phyloP scores from a whole-genome alignment of 1,140 invertebrate genomes.

The Papilio helenus region DNA sequence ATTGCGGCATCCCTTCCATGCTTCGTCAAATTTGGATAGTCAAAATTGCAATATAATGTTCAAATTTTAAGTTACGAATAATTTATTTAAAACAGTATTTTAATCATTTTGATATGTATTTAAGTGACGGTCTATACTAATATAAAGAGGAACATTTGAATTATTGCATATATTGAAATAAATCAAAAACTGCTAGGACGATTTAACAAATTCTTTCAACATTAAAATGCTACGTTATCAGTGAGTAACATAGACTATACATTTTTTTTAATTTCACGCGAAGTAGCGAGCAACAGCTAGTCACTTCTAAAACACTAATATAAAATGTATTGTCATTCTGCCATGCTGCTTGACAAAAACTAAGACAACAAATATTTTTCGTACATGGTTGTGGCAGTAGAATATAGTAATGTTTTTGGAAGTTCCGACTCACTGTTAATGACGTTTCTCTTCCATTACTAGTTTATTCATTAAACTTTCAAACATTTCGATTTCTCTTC shows the following conservation, averaged over 20 bases:
- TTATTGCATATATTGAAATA: too few species aligned
- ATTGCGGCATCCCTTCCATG: not conserved
- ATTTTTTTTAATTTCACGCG: too few species aligned
- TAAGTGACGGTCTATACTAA: not conserved
- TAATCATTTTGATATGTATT: not conserved
- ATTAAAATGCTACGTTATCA: too few species aligned
- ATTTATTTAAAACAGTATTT: not conserved
- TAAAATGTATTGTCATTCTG: too few species aligned
- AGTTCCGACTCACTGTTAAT: not conserved
- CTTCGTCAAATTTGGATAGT: not conserved
- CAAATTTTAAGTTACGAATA: not conserved
- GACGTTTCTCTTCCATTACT: not conserved
- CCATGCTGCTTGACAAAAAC: too few species aligned
- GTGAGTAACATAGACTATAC: too few species aligned
- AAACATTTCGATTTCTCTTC: constrained; percentile 5
- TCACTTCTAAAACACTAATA: not conserved
- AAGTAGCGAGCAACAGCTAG: too few species aligned
- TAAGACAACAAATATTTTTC: too few species aligned
- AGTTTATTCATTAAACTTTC: constrained; percentile 29
- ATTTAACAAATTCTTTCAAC: too few species aligned
- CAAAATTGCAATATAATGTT: not conserved
- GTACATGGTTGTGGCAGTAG: too few species aligned
- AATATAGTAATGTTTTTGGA: not conserved
- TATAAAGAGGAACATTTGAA: too few species aligned
- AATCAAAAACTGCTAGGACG: too few species aligned